Evolutionary conservation across 30 jellyfish, hydroid and myxozoan species (phyloP).

Genomic region (Clytia hemisphaerica): DNA sequence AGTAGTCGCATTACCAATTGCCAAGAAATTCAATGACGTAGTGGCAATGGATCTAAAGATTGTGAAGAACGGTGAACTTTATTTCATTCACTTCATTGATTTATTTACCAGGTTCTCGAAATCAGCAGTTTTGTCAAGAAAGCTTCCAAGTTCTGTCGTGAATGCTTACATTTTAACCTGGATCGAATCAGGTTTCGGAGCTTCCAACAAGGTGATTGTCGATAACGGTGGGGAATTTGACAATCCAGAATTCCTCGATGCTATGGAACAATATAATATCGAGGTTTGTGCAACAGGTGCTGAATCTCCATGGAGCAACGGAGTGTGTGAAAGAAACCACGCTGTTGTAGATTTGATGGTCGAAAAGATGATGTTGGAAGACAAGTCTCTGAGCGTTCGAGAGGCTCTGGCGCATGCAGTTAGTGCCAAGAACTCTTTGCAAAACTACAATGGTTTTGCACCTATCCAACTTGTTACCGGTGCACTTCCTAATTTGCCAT

Average conservation of each 20-base stretch:
- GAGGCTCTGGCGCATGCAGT: constrained; percentile 29
- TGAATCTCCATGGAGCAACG: not conserved
- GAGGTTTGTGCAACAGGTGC: constrained; percentile 15
- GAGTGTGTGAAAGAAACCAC: constrained; percentile 26
- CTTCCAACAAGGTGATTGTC: constrained; percentile 21
- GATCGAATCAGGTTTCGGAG: constrained; percentile 22
- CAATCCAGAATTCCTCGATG: constrained; percentile 20
- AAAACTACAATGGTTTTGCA: constrained; percentile 11
- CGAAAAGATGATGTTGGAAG: constrained; percentile 16
- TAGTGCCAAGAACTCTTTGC: constrained; percentile 18
- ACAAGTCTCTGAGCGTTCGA: not conserved
- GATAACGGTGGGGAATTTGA: constrained; percentile 4
- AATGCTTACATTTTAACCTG: constrained; percentile 6
- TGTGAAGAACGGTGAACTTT: constrained; percentile 3
- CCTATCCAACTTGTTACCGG: constrained; percentile 14
- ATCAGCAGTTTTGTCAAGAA: constrained; percentile 1
- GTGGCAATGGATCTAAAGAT: constrained; percentile 30
- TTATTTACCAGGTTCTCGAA: constrained; percentile 12
- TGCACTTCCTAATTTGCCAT: not conserved
- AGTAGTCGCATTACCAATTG: constrained; percentile 22
- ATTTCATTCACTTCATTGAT: not conserved
- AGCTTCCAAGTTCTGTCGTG: constrained; percentile 13
- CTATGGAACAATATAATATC: constrained; percentile 21
- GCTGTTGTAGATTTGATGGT: constrained; percentile 14
- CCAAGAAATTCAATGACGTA: constrained; percentile 17